Evolutionary conservation across 2,888 invertebrate species (phyloP).

Genomic region (Ophioninae sp.): DNA sequence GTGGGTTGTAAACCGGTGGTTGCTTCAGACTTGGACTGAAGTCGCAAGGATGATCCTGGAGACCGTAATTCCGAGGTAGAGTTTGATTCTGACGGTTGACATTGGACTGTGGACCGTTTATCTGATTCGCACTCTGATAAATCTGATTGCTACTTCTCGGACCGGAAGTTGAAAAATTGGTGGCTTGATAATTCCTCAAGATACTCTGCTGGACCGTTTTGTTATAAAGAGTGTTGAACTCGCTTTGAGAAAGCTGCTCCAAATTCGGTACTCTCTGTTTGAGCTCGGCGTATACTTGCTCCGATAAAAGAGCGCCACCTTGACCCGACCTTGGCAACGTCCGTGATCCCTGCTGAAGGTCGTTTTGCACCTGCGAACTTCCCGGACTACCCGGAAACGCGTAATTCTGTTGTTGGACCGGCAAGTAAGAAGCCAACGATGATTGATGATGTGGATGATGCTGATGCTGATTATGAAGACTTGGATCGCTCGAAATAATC

Average conservation of each 20-base stretch:
- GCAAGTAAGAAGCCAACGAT: slow-evolving; percentile 45
- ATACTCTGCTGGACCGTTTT: slow-evolving; percentile 79
- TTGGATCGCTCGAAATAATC: not conserved
- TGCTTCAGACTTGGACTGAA: slow-evolving; percentile 77
- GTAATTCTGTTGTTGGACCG: slow-evolving; percentile 59
- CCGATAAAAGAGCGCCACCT: slow-evolving; percentile 72
- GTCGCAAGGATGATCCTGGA: slow-evolving; percentile 72
- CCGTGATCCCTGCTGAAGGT: slow-evolving; percentile 4
- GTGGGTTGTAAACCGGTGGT: slow-evolving; percentile 77
- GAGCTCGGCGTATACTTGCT: slow-evolving; percentile 78
- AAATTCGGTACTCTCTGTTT: slow-evolving; percentile 78
- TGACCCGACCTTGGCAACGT: slow-evolving; percentile 64
- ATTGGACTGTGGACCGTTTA: slow-evolving; percentile 53
- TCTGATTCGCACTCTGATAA: slow-evolving; percentile 61
- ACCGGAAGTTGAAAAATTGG: slow-evolving; percentile 62
- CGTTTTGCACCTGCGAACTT: slow-evolving; percentile 66
- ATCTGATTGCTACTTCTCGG: slow-evolving; percentile 41
- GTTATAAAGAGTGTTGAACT: slow-evolving; percentile 79
- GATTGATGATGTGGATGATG: slow-evolving; percentile 17
- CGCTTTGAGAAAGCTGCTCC: slow-evolving; percentile 78
- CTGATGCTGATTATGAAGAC: not conserved
- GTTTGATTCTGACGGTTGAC: slow-evolving; percentile 68
- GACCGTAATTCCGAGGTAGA: slow-evolving; percentile 67
- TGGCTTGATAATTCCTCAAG: slow-evolving; percentile 75
- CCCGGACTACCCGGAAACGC: slow-evolving; percentile 46